Conservation (phyloP, 2,888 invertebrate genomes). For the Ceramica pisi region DNA sequence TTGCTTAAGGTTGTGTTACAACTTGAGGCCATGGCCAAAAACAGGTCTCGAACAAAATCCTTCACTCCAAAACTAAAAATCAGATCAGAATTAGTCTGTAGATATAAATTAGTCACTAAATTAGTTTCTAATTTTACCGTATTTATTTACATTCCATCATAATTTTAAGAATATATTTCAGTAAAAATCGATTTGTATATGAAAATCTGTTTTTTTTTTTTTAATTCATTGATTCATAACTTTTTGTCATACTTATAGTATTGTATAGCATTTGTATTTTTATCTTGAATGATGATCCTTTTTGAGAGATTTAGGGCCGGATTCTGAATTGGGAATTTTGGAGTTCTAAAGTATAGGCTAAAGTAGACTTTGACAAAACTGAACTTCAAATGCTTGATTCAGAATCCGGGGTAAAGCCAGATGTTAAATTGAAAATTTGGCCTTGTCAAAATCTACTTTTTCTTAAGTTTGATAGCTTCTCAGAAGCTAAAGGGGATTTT, state of each 20-base stretch:
- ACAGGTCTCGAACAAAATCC: slow-evolving; percentile 8
- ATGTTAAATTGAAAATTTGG: too few species aligned
- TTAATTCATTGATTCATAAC: slow-evolving; percentile 25
- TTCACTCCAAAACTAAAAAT: slow-evolving; percentile 38
- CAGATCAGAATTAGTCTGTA: slow-evolving; percentile 45
- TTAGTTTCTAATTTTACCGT: slow-evolving; percentile 63
- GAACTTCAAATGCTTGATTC: background rate
- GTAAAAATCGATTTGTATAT: slow-evolving; percentile 30
- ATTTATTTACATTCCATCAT: slow-evolving; percentile 68
- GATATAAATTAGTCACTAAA: slow-evolving; percentile 56
- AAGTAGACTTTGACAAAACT: background rate
- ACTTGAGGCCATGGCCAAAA: background rate
- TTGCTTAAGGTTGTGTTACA: background rate
- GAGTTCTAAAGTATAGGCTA: background rate
- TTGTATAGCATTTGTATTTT: slow-evolving; percentile 19
- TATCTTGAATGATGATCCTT: background rate
- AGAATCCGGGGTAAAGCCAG: background rate
- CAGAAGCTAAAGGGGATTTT: too few species aligned
- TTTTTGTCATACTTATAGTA: slow-evolving; percentile 5
- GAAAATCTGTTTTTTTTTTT: slow-evolving; percentile 21
- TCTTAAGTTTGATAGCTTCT: background rate
- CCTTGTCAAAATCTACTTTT: background rate
- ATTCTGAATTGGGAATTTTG: background rate
- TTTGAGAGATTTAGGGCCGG: background rate
- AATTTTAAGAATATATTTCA: slow-evolving; percentile 47